These are phyloP conservation scores for Podarcis lilfordi DNA, from an alignment of 2,797 vertebrate species.

Conservation along the genomic window DNA sequence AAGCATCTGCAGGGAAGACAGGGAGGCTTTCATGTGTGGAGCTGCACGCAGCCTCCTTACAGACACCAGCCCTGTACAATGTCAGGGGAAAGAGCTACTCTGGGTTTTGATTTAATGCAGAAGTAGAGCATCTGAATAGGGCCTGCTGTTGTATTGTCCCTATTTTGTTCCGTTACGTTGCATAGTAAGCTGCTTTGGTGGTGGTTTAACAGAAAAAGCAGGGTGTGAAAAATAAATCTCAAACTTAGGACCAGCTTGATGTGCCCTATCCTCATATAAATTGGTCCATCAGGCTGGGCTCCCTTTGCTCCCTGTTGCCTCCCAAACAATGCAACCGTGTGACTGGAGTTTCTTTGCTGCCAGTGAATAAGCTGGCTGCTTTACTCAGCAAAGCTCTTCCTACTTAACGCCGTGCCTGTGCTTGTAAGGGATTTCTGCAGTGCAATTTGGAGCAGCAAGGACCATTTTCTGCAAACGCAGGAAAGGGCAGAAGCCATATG, in stretches of 20 bases:
- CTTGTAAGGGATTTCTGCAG: too few relatives aligned
- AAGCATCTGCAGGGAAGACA: too few relatives aligned
- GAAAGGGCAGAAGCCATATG: background rate
- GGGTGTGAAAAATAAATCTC: background rate
- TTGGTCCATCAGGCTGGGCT: background rate
- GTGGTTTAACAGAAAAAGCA: background rate
- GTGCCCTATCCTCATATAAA: background rate
- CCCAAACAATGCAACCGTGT: background rate
- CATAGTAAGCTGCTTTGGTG: background rate
- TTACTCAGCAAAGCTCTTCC: background rate
- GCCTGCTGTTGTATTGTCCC: background rate
- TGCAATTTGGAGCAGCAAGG: background rate
- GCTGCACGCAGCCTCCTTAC: too few relatives aligned
- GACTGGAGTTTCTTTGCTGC: background rate
- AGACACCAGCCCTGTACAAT: too few relatives aligned
- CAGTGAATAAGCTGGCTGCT: background rate
- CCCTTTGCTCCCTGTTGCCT: background rate
- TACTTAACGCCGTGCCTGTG: background rate
- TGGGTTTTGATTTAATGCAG: too few relatives aligned
- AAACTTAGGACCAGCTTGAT: background rate
- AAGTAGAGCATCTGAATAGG: too few relatives aligned
- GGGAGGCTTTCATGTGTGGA: too few relatives aligned
- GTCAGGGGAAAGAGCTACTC: too few relatives aligned
- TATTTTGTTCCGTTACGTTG: background rate
- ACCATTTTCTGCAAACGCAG: too few relatives aligned